phyloP scores from a whole-genome alignment of 2,113 vertebrate species.

The Nicator chloris region DNA sequence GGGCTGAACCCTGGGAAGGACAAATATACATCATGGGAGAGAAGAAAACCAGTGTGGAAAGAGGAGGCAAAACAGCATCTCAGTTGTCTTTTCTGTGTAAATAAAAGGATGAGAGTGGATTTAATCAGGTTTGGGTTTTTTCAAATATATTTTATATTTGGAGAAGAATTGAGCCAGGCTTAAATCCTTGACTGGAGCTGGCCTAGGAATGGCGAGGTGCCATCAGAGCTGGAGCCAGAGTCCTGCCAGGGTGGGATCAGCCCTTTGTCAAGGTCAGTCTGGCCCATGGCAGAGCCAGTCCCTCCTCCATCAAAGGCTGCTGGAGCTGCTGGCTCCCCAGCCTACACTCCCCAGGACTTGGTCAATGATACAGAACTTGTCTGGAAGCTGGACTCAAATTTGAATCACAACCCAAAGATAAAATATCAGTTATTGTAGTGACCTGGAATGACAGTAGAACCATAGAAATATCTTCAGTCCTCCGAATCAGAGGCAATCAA shows the following conservation, averaged over 20 bases:
- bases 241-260: neutral
- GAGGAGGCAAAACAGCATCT: neutral
- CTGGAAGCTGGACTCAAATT: neutral
- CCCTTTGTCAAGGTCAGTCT: accelerated
- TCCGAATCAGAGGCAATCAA: neutral
- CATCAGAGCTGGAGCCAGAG: neutral
- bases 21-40: neutral
- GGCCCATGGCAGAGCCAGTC: accelerated
- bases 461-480: neutral
- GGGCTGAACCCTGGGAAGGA: neutral
- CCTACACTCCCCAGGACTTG: accelerated
- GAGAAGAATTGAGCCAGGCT: neutral
- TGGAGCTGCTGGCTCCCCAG: neutral
- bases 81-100: neutral
- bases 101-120: neutral
- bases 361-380: neutral
- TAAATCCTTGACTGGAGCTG: neutral
- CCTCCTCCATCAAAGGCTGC: accelerated
- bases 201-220: neutral
- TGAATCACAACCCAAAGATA: neutral
- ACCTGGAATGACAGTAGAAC: neutral
- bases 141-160: neutral
- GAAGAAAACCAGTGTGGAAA: neutral
- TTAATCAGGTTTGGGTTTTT: neutral
- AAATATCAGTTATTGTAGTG: neutral